Conservation (phyloP, 2,113 vertebrate species). For the Gallinago undulata region DNA sequence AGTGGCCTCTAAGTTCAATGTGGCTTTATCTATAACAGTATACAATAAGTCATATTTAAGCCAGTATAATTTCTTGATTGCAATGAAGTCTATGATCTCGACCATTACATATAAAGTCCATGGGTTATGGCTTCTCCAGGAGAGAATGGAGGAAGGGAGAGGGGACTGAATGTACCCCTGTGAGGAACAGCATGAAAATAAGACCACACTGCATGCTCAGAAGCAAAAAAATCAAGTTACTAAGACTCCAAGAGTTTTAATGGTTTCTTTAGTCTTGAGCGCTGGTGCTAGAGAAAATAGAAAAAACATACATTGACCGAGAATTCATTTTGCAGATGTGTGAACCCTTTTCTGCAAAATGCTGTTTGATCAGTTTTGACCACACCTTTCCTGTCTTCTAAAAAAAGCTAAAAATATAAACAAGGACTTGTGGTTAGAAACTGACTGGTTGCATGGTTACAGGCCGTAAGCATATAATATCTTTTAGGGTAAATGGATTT, state of each 20-base stretch:
- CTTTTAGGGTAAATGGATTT: conserved; percentile 15
- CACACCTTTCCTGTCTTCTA: conserved; percentile 61
- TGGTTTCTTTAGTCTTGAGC: neutral
- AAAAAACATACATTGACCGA: conserved; percentile 9
- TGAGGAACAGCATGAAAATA: neutral
- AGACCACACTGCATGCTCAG: neutral
- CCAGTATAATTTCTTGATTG: neutral
- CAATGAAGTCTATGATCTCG: neutral
- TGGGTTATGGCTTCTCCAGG: neutral
- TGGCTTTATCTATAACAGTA: neutral
- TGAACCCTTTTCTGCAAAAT: conserved; percentile 8
- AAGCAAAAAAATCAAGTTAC: neutral
- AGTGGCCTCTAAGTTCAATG: neutral
- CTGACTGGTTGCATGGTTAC: conserved; percentile 64
- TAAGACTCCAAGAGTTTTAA: neutral
- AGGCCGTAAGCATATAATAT: neutral
- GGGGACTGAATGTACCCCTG: neutral
- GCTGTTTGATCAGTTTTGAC: conserved; percentile 49
- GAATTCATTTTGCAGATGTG: conserved; percentile 44
- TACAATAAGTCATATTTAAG: neutral
- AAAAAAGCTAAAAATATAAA: conserved; percentile 60
- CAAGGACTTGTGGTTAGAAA: conserved; percentile 1
- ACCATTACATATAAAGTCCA: neutral
- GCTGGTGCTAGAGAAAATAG: neutral
- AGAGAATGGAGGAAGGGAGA: neutral